These are phyloP conservation scores for Quiscalus mexicanus DNA, from an alignment of 2,113 vertebrate genomes.

Conservation along the genomic window DNA sequence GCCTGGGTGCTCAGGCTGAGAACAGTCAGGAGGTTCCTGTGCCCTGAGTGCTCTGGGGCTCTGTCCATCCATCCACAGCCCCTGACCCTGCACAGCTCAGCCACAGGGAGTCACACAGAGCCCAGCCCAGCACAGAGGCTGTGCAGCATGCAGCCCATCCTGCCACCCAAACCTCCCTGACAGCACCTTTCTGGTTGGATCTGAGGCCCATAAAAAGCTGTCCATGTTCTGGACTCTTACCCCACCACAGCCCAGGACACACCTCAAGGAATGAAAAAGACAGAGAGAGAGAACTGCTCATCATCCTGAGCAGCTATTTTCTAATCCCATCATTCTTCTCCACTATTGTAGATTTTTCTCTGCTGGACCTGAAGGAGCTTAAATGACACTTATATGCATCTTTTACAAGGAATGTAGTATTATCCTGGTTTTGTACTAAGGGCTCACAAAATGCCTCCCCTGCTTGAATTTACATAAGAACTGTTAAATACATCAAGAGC, in stretches of 20 bases:
- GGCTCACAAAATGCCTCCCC: background rate
- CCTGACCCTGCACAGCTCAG: background rate
- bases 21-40: background rate
- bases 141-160: background rate
- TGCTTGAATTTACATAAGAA: background rate
- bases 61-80: background rate
- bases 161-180: background rate
- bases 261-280: background rate
- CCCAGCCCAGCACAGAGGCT: background rate
- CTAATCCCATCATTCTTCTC: background rate
- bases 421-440: background rate
- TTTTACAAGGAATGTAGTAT: background rate
- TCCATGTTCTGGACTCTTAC: background rate
- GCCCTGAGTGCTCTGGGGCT: background rate
- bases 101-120: rapidly evolving
- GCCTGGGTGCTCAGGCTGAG: background rate
- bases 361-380: background rate
- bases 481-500: background rate
- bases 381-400: background rate
- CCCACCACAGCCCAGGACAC: background rate
- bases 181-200: background rate
- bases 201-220: background rate
- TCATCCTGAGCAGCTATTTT: background rate
- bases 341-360: background rate
- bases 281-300: background rate